Evolutionary conservation across 2,113 vertebrate genomes (phyloP).

Genomic region (Dipodomys stephensi): DNA sequence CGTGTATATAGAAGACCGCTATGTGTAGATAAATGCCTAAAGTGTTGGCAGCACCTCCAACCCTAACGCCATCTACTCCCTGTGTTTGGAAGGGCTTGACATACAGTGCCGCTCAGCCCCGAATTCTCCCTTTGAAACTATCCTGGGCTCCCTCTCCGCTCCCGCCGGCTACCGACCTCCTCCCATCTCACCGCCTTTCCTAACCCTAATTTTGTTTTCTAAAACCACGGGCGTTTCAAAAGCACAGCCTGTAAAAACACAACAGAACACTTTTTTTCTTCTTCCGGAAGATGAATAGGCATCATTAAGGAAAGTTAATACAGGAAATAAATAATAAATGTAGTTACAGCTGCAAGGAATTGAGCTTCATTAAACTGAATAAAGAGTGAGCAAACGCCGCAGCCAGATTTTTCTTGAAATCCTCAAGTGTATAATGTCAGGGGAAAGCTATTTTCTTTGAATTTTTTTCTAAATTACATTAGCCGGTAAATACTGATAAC

Average conservation of each 20-base stretch:
- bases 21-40: no score
- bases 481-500: constrained; percentile 56
- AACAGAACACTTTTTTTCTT: constrained; percentile 57
- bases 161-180: neutral
- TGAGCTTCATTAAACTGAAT: constrained; percentile 74
- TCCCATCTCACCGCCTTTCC: constrained; percentile 49
- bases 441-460: constrained; percentile 66
- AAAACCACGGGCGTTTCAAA: constrained; percentile 63
- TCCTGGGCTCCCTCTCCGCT: neutral
- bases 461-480: constrained; percentile 72
- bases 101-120: neutral
- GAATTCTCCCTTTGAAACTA: neutral
- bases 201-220: constrained; percentile 61
- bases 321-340: constrained; percentile 73
- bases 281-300: constrained; percentile 59
- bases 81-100: accelerated
- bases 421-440: constrained; percentile 59
- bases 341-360: constrained; percentile 75
- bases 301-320: constrained; percentile 79
- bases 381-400: constrained; percentile 57
- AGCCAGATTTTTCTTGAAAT: constrained; percentile 59
- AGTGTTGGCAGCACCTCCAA: no score
- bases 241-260: constrained; percentile 60
- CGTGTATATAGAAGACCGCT: no score
- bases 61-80: no score